Base-by-base conservation (phyloP, 2,113 vertebrate genomes). In the Triplophysa rosa region DNA sequence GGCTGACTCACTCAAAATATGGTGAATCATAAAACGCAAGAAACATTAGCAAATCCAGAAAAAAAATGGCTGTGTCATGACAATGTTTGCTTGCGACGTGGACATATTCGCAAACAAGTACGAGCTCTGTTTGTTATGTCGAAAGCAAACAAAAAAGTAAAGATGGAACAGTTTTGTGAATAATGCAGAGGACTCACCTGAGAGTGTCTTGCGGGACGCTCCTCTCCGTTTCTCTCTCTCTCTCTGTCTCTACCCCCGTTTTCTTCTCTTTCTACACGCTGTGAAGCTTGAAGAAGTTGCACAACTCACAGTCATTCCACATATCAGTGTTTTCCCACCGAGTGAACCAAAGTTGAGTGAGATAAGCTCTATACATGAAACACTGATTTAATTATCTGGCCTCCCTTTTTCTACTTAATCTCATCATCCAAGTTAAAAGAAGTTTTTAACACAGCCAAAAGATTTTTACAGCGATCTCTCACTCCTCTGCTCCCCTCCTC, bases 181-280 rank as follows among this genome's bases (percentile, higher is more conserved):
- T 24, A 77, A 70, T 52, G 37, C 23, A 23, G 70, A 80, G 14
- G 12, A 84, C 90, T 91, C 85, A 94, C 93, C 92, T 92, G 86
- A 88, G 87, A 84, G 67, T 78, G 67, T 87, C 74, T 80, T 71
- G 72, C 82, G 81, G 71, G 85, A 88, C 79, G 77, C 83, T 63
- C 29, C 49, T 52, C 63, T 82, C 86, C 77, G 16, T 66, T 71
- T 74, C 74, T 23, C 16, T 65, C 63, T 69, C 33, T 64, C 47
- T 65, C 78, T 52, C 47, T 76, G 33, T 54, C 67, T 69, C 23
- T 37, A 29, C 45, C 69, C 14, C 12, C 24, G 83, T 81, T 72
- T 70, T 86, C 68, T 89, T 73, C 87, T 74, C 42, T 62, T 83
- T 72, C 26, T 59, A 59, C 29, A 24, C 70, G 16, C 85, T 78